phyloP scores from a whole-genome alignment of 2,888 invertebrate species.

The Suillia variegata region DNA sequence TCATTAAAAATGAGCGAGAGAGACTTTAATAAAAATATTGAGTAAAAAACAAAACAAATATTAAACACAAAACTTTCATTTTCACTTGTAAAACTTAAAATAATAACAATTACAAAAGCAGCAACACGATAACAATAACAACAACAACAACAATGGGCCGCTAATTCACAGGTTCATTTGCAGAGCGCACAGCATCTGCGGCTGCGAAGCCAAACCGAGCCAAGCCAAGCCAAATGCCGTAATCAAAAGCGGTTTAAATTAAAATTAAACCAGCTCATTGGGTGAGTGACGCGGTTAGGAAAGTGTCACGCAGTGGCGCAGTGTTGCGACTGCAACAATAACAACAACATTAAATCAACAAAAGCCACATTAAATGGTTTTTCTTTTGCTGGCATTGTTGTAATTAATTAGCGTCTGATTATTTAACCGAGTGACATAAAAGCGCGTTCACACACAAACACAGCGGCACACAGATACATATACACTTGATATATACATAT shows the following conservation, averaged over 20 bases:
- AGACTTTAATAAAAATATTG: no score
- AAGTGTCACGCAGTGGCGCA: not conserved
- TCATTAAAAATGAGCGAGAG: no score
- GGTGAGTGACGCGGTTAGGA: not conserved
- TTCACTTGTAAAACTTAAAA: not conserved
- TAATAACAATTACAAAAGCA: not conserved
- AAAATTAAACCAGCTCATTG: not conserved
- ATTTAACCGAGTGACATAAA: slow-evolving; percentile 50
- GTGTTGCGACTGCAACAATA: not conserved
- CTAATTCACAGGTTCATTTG: not conserved
- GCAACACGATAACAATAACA: no score
- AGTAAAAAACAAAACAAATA: no score
- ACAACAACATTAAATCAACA: not conserved
- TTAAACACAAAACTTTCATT: not conserved
- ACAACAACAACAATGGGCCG: not conserved
- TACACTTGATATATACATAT: not conserved
- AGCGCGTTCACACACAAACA: not conserved
- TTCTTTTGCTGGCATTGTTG: slow-evolving; percentile 13
- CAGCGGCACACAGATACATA: not conserved
- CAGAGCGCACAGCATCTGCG: no score
- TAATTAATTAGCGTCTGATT: slow-evolving; percentile 41
- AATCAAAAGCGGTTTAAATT: not conserved
- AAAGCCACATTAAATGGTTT: not conserved
- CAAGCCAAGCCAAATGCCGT: not conserved
- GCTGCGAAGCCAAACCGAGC: not conserved